Evolutionary conservation across 2,113 vertebrate genomes (phyloP).

Genomic region (Pelodiscus sinensis): DNA sequence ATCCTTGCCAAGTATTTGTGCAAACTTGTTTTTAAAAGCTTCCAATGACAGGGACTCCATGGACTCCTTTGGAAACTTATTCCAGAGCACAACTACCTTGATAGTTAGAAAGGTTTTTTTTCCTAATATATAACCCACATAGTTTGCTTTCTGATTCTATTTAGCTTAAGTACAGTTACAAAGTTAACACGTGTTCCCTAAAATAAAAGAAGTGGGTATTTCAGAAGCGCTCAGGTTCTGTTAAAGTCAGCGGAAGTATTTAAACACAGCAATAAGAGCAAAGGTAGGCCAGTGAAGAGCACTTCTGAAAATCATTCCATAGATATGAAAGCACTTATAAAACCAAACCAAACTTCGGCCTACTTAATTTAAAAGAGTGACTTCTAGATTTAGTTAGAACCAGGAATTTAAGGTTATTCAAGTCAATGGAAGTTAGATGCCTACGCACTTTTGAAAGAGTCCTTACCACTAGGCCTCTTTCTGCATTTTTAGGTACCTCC

Average conservation of each 20-base stretch:
- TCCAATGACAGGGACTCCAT: not conserved
- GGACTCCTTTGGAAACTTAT: not conserved
- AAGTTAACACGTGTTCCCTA: not conserved
- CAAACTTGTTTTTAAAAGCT: not conserved
- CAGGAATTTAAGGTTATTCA: not conserved
- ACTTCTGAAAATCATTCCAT: not conserved
- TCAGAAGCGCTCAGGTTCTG: not conserved
- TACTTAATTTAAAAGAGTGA: not conserved
- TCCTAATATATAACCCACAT: not conserved
- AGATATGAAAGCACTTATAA: not conserved
- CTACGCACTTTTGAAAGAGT: not conserved
- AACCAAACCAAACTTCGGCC: not conserved
- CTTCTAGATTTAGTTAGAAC: not conserved
- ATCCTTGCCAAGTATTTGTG: not conserved
- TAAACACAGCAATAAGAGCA: not conserved
- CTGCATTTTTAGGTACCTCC: constrained; percentile 9
- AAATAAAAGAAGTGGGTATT: not conserved
- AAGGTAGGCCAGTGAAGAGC: not conserved
- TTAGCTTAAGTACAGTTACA: not conserved
- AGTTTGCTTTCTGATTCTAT: not conserved
- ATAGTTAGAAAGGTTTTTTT: not conserved
- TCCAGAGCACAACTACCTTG: not conserved
- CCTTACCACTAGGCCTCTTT: not conserved
- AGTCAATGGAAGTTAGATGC: not conserved
- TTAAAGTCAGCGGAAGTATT: not conserved